phyloP scores from a whole-genome alignment of 2,113 vertebrate genomes.

The Sylvilagus bachmani region DNA sequence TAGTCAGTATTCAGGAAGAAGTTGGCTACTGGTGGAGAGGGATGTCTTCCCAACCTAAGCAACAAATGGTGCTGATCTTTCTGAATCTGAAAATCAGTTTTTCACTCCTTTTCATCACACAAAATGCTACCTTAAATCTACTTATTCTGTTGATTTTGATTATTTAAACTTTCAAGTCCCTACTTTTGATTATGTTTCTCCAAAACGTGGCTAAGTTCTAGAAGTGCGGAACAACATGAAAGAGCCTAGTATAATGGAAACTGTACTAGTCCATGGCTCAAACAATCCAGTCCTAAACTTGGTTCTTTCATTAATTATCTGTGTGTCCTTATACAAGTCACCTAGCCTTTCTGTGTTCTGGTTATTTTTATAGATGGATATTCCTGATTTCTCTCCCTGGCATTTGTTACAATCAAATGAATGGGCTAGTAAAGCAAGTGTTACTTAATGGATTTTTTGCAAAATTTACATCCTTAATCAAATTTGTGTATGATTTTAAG shows the following conservation, averaged over 20 bases:
- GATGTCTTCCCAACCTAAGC: neutral
- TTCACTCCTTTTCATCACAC: constrained; percentile 34
- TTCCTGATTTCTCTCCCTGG: constrained; percentile 25
- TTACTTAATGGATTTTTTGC: constrained; percentile 15
- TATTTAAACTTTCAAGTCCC: neutral
- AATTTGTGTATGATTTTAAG: constrained; percentile 38
- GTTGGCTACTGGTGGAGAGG: neutral
- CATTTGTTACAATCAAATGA: constrained; percentile 56
- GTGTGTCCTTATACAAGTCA: constrained; percentile 39
- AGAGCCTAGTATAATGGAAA: constrained; percentile 33
- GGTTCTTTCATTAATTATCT: constrained; percentile 37
- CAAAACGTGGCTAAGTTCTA: constrained; percentile 47
- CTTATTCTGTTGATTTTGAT: constrained; percentile 33
- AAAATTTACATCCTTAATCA: constrained; percentile 36
- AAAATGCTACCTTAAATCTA: constrained; percentile 42
- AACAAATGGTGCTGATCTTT: neutral
- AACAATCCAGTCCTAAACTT: constrained; percentile 7
- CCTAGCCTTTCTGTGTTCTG: constrained; percentile 37
- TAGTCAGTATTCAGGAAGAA: neutral
- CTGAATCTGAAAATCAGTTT: constrained; percentile 18
- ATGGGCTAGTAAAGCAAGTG: neutral
- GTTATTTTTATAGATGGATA: constrained; percentile 24
- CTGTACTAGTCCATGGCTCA: neutral
- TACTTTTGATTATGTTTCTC: constrained; percentile 51
- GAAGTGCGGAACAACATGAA: constrained; percentile 32